These are phyloP conservation scores for Ellobius talpinus DNA, from an alignment of 2,113 vertebrate genomes.

Conservation along the genomic window DNA sequence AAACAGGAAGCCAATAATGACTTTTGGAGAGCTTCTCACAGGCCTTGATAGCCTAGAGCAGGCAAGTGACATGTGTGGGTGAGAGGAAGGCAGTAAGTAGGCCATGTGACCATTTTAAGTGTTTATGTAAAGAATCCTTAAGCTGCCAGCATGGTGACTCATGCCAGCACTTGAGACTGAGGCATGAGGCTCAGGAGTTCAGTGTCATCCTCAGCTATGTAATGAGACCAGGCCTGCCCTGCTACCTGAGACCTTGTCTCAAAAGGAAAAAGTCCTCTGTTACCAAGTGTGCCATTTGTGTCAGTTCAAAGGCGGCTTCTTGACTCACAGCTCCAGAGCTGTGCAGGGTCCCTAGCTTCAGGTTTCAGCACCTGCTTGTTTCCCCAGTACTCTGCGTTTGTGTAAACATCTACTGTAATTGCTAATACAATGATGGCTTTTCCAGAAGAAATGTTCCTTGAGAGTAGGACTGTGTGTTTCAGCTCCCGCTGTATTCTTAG, in stretches of 20 bases:
- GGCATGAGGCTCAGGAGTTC: background rate
- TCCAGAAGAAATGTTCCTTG: background rate
- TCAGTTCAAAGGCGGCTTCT: slow-evolving; percentile 28
- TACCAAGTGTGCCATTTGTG: background rate
- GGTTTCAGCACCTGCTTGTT: background rate
- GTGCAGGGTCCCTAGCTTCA: background rate
- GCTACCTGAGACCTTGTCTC: background rate
- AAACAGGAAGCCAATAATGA: slow-evolving; percentile 25
- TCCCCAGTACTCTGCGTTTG: background rate
- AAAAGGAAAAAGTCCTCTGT: background rate
- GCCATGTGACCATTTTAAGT: background rate
- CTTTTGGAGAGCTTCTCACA: background rate
- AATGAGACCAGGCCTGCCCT: background rate
- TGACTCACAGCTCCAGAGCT: background rate
- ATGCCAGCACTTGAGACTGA: background rate
- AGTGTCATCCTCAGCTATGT: background rate
- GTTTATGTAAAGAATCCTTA: background rate
- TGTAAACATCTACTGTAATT: background rate
- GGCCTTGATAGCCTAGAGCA: background rate
- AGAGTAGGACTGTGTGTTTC: background rate
- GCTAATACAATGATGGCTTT: background rate
- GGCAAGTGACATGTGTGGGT: background rate
- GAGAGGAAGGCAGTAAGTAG: background rate
- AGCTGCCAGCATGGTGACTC: background rate
- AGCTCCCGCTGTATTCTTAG: background rate